Percentiles rank a stretch among this genome's conserved stretches.
These are phyloP conservation scores for Phyto melanocephala DNA, from an alignment of 2,888 invertebrate species.

Conservation along the genomic window DNA sequence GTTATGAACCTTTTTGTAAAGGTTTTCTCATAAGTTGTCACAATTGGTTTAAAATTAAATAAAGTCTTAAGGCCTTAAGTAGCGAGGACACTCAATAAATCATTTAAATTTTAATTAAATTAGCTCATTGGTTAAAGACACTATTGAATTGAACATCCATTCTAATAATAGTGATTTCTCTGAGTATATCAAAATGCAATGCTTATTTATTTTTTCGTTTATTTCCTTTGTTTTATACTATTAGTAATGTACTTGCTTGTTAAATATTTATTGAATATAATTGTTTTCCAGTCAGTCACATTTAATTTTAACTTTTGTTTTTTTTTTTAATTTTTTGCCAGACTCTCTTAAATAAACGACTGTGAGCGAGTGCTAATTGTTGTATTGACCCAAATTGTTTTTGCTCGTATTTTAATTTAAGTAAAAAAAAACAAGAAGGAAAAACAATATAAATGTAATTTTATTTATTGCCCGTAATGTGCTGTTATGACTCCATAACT, in stretches of 20 bases:
- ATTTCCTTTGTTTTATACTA: background rate
- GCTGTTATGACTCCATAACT: background rate
- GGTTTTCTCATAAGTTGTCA: too few species aligned
- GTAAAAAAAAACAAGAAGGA: background rate
- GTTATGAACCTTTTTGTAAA: too few species aligned
- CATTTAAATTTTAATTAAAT: too few species aligned
- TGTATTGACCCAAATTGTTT: slow-evolving; percentile 55
- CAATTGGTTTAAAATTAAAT: too few species aligned
- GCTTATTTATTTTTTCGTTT: background rate
- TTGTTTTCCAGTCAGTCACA: slow-evolving; percentile 17
- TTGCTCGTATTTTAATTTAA: slow-evolving; percentile 15
- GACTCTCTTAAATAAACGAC: slow-evolving; percentile 16
- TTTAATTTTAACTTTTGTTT: background rate
- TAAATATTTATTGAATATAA: slow-evolving; percentile 42
- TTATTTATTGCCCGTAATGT: slow-evolving; percentile 10
- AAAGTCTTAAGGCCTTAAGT: too few species aligned
- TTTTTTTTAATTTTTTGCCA: background rate
- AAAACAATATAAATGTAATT: slow-evolving; percentile 15
- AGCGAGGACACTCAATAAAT: too few species aligned
- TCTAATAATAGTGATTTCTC: too few species aligned
- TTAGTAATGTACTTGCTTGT: slow-evolving; percentile 13
- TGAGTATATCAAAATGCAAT: background rate
- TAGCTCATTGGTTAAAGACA: too few species aligned
- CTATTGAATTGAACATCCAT: too few species aligned
- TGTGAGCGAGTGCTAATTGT: slow-evolving; percentile 44